Conservation (phyloP, 2,888 invertebrate genomes). For the Ptilodon capucinus region DNA sequence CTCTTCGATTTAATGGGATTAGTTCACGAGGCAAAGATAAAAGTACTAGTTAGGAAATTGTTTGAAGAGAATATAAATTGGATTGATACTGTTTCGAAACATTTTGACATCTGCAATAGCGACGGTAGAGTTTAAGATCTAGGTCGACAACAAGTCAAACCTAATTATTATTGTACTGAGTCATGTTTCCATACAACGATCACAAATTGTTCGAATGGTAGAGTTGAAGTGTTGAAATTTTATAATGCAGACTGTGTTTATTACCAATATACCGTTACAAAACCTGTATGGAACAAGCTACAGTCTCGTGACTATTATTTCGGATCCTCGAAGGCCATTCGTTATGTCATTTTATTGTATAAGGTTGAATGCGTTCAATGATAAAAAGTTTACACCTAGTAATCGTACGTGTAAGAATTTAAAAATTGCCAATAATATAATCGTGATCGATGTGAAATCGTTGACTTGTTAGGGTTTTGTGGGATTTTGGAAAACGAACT, state of each 20-base stretch:
- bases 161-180: conserved; percentile 7
- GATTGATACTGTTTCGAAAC: background rate
- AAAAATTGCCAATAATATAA: conserved; percentile 13
- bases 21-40: conserved; percentile 21
- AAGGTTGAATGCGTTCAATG: conserved; percentile 17
- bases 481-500: conserved; percentile 7
- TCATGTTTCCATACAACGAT: conserved; percentile 11
- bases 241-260: conserved; percentile 17
- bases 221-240: conserved; percentile 16
- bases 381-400: conserved; percentile 16
- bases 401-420: conserved; percentile 11
- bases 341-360: conserved; percentile 40
- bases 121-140: background rate
- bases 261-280: conserved; percentile 25
- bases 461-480: conserved; percentile 3
- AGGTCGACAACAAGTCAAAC: background rate
- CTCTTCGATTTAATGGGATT: conserved; percentile 24
- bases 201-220: conserved; percentile 16
- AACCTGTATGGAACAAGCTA: conserved; percentile 25
- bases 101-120: background rate
- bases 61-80: conserved; percentile 10
- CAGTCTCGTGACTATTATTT: conserved; percentile 31
- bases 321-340: conserved; percentile 28
- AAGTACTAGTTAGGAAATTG: conserved; percentile 21
- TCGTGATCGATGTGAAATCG: conserved; percentile 16